Evolutionary conservation across 2,888 invertebrate genomes (phyloP).

Genomic region (Mythimna albipuncta): DNA sequence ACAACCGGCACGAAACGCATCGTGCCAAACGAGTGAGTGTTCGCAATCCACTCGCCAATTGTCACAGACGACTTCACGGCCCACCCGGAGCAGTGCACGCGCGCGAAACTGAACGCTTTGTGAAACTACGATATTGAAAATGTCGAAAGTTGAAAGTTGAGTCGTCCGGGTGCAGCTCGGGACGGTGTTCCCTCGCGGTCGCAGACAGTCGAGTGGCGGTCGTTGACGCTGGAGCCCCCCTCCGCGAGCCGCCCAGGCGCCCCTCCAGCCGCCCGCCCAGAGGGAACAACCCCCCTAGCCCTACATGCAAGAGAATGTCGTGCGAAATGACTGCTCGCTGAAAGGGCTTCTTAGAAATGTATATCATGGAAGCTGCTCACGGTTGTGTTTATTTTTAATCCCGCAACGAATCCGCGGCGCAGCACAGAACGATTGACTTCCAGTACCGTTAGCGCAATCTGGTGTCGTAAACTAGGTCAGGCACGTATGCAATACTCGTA

Average conservation of each 20-base stretch:
- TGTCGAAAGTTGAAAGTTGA: constrained; percentile 72
- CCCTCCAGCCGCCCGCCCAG: constrained; percentile 88
- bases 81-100: constrained; percentile 37
- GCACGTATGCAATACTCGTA: constrained; percentile 65
- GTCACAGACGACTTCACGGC: constrained; percentile 43
- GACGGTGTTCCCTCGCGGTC: constrained; percentile 82
- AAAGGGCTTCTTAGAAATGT: constrained; percentile 62
- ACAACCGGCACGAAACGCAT: constrained; percentile 65
- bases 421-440: constrained; percentile 61
- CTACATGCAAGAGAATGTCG: constrained; percentile 65
- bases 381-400: constrained; percentile 62
- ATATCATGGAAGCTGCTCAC: constrained; percentile 53
- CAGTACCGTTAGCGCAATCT: constrained; percentile 70
- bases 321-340: constrained; percentile 69
- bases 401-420: constrained; percentile 44
- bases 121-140: constrained; percentile 59
- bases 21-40: constrained; percentile 59
- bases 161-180: constrained; percentile 74
- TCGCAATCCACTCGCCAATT: constrained; percentile 59
- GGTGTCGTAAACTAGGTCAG: constrained; percentile 76
- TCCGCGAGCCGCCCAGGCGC: constrained; percentile 77
- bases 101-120: constrained; percentile 44
- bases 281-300: constrained; percentile 77
- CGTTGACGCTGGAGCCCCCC: constrained; percentile 87
- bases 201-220: constrained; percentile 87